These are phyloP conservation scores for Madoqua kirkii DNA, from an alignment of 2,113 vertebrate species.

Conservation along the genomic window DNA sequence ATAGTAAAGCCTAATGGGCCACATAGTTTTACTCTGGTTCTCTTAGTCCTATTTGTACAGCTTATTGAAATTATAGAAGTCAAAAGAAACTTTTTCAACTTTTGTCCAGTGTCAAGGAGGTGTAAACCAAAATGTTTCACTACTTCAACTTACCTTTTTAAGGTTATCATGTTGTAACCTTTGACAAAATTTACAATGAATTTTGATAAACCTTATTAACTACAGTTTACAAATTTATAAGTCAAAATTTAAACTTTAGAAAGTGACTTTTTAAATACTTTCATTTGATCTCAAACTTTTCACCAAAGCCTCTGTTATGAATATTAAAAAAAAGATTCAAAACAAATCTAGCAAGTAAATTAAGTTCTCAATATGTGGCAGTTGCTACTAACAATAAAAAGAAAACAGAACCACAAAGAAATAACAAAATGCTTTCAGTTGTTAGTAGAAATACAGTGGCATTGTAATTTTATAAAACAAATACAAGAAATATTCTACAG, in stretches of 20 bases:
- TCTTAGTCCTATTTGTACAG: neutral
- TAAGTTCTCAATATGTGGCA: neutral
- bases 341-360: neutral
- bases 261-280: neutral
- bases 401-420: neutral
- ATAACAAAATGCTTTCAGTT: neutral
- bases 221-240: neutral
- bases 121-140: neutral
- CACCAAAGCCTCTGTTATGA: neutral
- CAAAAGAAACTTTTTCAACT: neutral
- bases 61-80: neutral
- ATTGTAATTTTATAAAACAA: neutral
- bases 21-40: neutral
- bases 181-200: neutral
- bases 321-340: neutral
- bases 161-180: neutral
- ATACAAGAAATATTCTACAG: neutral
- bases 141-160: neutral
- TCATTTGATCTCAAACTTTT: neutral
- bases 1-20: neutral
- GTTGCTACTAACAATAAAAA: neutral
- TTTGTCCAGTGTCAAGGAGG: neutral
- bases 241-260: slow-evolving; percentile 5
- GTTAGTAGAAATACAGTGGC: neutral
- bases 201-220: neutral